Evolutionary conservation across 2,797 vertebrate species (phyloP), one percentile per base, ranked within the genome.

Genomic region (Darevskia mixta): DNA sequence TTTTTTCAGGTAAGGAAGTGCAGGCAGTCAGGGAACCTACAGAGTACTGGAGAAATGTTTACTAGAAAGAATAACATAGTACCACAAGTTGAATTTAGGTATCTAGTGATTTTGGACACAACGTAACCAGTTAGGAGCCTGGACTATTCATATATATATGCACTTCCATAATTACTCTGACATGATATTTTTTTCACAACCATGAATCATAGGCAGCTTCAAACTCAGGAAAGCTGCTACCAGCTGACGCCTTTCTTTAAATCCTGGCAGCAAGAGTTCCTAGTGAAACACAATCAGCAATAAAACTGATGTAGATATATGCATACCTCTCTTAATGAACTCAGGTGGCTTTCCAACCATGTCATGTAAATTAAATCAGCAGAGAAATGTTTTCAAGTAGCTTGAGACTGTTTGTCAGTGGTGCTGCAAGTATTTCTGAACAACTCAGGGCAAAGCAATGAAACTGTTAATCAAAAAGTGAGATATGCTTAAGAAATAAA

Each of bases 21-120:
- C 17, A 61, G 58, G 17, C 58, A 61, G 58, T 20, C 58, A 49
- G 17, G 58, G 58, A 17, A 61, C 5, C 58, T 61, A 61, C 58
- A 61, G 58, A 61, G 17, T 61, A 20, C 58, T 20, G 58, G 58
- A 5, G 17, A 20, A 61, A 61, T 61, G 1, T 61, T 61, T 77
- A 11, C 17, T 49, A 11, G 45, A 10, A 2, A 45, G 45, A 3
- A 11, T 10, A 45, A 11, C 43, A 38, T 41, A 75, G 72, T 6
- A 1, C 29, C 25, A 13, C 43, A 35, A 10, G 25, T 38, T 17
- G 4, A 49, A 79, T 18, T 79, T 43, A 49, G 25, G 5, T 32
- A 38, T 38, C 20, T 69, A 72, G 27, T n/a, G 67, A 41, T 8
- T 79, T 80, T 86, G 75, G 41, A 86, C 41, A 77, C 64, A 85